These are phyloP conservation scores for Sterrhoptilus dennistouni DNA, from an alignment of 2,113 vertebrate genomes.

Conservation along the genomic window DNA sequence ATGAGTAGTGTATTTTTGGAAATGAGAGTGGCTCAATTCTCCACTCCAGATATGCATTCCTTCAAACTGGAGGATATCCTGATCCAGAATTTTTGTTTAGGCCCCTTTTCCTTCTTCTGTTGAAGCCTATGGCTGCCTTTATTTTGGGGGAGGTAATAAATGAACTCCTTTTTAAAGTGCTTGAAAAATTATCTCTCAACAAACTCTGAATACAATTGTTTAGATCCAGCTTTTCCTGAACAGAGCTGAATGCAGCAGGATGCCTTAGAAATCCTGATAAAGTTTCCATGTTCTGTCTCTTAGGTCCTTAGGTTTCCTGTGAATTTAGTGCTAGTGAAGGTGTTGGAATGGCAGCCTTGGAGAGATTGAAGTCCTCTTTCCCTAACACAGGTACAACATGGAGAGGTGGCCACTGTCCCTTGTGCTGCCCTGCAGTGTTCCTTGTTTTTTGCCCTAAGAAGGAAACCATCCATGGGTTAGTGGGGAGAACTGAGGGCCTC, in stretches of 20 bases:
- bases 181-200: not conserved
- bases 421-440: conserved; percentile 10
- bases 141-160: not conserved
- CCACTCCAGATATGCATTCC: not conserved
- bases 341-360: conserved; percentile 61
- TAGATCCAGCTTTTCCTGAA: not conserved
- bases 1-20: not conserved
- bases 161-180: not conserved
- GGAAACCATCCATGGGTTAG: not conserved
- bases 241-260: not conserved
- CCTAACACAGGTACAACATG: conserved; percentile 26
- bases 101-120: not conserved
- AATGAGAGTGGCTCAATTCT: not conserved
- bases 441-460: not conserved
- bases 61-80: not conserved
- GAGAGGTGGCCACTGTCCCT: conserved; percentile 13
- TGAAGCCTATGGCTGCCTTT: not conserved
- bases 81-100: not conserved
- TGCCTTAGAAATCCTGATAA: conserved; percentile 33
- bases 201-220: not conserved
- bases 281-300: conserved; percentile 56
- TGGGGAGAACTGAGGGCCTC: not conserved
- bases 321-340: conserved; percentile 66
- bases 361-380: conserved; percentile 62
- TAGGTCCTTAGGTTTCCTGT: conserved; percentile 56